These are phyloP conservation scores for Pycnonotus jocosus DNA, from an alignment of 2,113 vertebrate genomes.

Conservation along the genomic window DNA sequence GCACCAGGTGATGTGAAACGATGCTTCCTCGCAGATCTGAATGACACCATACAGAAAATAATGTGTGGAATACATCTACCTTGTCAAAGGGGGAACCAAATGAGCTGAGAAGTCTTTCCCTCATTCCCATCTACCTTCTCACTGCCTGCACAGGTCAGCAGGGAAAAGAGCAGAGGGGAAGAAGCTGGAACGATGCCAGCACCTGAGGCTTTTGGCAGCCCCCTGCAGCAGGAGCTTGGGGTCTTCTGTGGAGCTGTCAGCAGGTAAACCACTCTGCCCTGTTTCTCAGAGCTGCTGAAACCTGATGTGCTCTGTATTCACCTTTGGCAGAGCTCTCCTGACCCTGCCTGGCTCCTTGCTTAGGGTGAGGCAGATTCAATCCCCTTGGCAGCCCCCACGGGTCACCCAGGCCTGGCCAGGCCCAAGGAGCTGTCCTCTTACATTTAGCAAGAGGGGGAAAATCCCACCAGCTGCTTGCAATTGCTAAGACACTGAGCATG, in stretches of 20 bases:
- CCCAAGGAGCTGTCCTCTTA: neutral
- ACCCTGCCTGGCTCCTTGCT: constrained; percentile 19
- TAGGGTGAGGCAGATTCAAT: neutral
- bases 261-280: neutral
- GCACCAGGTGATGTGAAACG: neutral
- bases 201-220: neutral
- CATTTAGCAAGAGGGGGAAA: neutral
- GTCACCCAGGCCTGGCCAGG: neutral
- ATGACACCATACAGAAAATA: neutral
- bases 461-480: neutral
- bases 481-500: neutral
- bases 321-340: neutral
- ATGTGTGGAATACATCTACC: neutral
- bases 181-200: neutral
- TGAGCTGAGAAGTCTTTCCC: neutral
- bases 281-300: constrained; percentile 10
- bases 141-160: neutral
- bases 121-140: neutral
- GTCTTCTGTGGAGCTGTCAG: neutral
- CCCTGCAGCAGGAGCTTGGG: neutral
- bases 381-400: accelerated
- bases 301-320: neutral
- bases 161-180: neutral
- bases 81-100: neutral
- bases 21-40: neutral